phyloP scores from a whole-genome alignment of 2,113 vertebrate genomes.

The Anguilla japonica region DNA sequence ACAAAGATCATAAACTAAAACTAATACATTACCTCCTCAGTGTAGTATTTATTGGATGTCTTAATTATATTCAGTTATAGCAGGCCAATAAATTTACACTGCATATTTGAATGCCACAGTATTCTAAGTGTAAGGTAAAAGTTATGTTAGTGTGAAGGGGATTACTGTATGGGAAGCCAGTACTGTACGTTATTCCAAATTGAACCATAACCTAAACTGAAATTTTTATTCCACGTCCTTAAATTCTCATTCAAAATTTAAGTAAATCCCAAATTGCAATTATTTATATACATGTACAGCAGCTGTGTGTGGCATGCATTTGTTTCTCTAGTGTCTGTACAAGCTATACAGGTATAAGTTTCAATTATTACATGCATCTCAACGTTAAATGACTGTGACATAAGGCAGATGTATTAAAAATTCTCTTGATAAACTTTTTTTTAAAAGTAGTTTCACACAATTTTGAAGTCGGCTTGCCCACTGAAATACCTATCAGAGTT shows the following conservation, averaged over 20 bases:
- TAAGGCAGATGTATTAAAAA: too few species aligned
- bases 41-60: constrained; percentile 51
- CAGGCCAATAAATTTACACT: constrained; percentile 40
- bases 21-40: constrained; percentile 47
- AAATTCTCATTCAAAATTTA: too few species aligned
- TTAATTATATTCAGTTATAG: constrained; percentile 52
- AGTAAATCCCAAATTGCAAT: too few species aligned
- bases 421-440: too few species aligned
- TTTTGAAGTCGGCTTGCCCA: too few species aligned
- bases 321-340: not conserved
- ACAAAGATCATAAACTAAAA: too few species aligned
- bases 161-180: not conserved
- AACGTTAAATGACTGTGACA: too few species aligned
- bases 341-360: not conserved
- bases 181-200: not conserved
- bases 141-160: constrained; percentile 27
- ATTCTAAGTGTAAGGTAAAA: constrained; percentile 14
- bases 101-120: constrained; percentile 41
- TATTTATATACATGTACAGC: not conserved
- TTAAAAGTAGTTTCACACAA: too few species aligned
- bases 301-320: not conserved
- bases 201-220: constrained; percentile 11
- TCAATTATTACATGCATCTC: too few species aligned
- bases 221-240: too few species aligned
- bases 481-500: too few species aligned